These are phyloP conservation scores for Columba livia DNA, from an alignment of 2,113 vertebrate species.

Conservation along the genomic window DNA sequence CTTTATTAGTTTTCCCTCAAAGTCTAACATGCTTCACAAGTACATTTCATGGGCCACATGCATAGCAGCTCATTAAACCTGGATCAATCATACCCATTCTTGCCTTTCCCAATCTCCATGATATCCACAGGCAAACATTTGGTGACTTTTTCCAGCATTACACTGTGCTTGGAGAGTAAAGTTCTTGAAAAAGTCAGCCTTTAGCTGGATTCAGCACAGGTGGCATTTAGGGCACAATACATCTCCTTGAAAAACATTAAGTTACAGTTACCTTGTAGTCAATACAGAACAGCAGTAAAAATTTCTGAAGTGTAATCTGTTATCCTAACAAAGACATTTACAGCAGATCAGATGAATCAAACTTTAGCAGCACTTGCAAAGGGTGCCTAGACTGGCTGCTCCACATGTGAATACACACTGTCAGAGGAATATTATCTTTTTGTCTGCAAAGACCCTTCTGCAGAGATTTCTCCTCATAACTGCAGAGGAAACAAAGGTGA, in stretches of 20 bases:
- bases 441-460: background rate
- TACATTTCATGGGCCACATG: background rate
- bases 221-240: background rate
- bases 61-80: conserved; percentile 5
- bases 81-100: background rate
- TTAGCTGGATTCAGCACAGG: background rate
- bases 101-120: background rate
- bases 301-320: background rate
- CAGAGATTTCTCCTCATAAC: background rate
- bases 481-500: background rate
- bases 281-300: background rate
- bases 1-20: conserved; percentile 3
- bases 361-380: background rate
- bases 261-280: background rate
- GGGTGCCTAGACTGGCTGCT: background rate
- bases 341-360: background rate
- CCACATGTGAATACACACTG: background rate
- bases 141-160: background rate
- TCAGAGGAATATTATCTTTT: background rate
- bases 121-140: background rate
- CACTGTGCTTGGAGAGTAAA: background rate
- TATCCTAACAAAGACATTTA: background rate
- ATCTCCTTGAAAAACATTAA: background rate
- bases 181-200: background rate
- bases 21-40: background rate